phyloP scores from a whole-genome alignment of 2,888 invertebrate species.

The Onthophagus sagittarius region DNA sequence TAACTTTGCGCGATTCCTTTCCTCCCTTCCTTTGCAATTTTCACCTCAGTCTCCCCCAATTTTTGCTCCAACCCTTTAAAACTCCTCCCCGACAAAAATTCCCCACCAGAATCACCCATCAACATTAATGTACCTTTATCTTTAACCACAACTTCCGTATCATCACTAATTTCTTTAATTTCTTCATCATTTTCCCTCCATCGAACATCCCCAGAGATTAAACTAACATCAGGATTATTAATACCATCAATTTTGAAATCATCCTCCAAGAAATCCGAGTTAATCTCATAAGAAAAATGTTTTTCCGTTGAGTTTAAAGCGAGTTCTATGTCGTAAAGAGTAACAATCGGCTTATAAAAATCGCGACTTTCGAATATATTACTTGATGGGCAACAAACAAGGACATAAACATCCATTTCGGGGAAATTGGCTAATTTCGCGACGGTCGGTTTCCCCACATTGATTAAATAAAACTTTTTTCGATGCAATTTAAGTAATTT shows the following conservation, averaged over 20 bases:
- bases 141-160: slow-evolving; percentile 43
- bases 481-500: slow-evolving; percentile 67
- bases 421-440: slow-evolving; percentile 94
- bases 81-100: slow-evolving; percentile 61
- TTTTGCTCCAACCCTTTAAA: slow-evolving; percentile 88
- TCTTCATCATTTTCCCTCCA: slow-evolving; percentile 35
- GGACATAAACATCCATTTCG: slow-evolving; percentile 89
- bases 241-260: slow-evolving; percentile 20
- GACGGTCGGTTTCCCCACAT: slow-evolving; percentile 91
- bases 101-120: slow-evolving; percentile 56
- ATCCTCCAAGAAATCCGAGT: slow-evolving; percentile 42
- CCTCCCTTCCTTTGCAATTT: slow-evolving; percentile 65
- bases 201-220: slow-evolving; percentile 67
- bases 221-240: slow-evolving; percentile 64
- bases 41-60: slow-evolving; percentile 68
- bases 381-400: slow-evolving; percentile 90
- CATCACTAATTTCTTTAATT: slow-evolving; percentile 28
- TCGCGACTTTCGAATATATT: slow-evolving; percentile 79
- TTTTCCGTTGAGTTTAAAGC: slow-evolving; percentile 62
- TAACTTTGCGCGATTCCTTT: slow-evolving; percentile 73
- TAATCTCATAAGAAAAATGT: slow-evolving; percentile 61
- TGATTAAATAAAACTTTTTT: slow-evolving; percentile 87
- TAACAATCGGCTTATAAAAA: slow-evolving; percentile 85
- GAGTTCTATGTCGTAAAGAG: slow-evolving; percentile 88
- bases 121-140: slow-evolving; percentile 50